phyloP scores from a whole-genome alignment of 2,797 vertebrate genomes.

The Microctenopoma stevenorrisi region DNA sequence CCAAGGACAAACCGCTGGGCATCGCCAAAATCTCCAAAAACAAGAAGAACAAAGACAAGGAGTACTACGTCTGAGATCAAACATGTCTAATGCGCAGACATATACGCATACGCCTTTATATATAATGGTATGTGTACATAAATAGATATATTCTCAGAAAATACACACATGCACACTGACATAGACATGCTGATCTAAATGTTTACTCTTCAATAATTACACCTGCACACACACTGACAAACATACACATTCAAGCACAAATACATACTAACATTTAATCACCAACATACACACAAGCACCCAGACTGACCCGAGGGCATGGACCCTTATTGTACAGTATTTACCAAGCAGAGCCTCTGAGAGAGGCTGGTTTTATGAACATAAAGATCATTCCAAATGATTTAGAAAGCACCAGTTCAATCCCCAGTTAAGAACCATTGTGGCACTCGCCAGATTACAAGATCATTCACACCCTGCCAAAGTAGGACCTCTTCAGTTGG shows the following conservation, averaged over 20 bases:
- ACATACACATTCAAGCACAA: constrained; percentile 56
- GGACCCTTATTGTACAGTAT: constrained; percentile 79
- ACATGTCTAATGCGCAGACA: constrained; percentile 67
- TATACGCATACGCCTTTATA: constrained; percentile 89
- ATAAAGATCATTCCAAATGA: constrained; percentile 72
- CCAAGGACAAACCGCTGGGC: constrained; percentile 98
- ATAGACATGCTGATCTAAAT: constrained; percentile 75
- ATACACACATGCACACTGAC: constrained; percentile 62
- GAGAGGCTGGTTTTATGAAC: constrained; percentile 75
- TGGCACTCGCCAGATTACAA: constrained; percentile 45
- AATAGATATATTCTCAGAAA: constrained; percentile 86
- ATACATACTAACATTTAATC: constrained; percentile 44
- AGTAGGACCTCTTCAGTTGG: constrained; percentile 51
- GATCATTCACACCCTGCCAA: constrained; percentile 54
- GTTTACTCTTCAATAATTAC: constrained; percentile 74
- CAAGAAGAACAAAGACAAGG: constrained; percentile 99
- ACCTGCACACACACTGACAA: constrained; percentile 66
- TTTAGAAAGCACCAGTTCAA: constrained; percentile 69
- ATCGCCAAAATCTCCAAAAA: constrained; percentile 98
- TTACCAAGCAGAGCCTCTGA: constrained; percentile 72
- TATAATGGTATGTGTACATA: constrained; percentile 85
- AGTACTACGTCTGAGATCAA: constrained; percentile 97
- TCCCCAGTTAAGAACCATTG: constrained; percentile 62
- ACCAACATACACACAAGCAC: constrained; percentile 41
- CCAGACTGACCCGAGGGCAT: constrained; percentile 63